phyloP scores from a whole-genome alignment of 2,888 invertebrate genomes.

The Limenitis camilla region DNA sequence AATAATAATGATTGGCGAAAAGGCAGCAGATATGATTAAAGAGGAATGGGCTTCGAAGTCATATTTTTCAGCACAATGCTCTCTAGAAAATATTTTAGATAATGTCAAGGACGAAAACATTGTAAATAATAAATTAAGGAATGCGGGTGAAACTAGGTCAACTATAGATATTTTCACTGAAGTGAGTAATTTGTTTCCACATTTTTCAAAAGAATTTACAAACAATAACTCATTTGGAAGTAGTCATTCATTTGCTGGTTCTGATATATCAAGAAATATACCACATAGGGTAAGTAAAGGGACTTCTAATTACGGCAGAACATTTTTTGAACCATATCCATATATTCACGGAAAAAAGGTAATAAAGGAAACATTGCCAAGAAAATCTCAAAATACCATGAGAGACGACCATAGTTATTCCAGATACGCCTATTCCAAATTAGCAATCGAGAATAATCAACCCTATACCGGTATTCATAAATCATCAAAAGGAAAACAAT shows the following conservation, averaged over 20 bases:
- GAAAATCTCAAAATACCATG: constrained; percentile 18
- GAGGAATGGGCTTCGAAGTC: constrained; percentile 74
- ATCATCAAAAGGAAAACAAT: no score
- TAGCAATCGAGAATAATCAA: no score
- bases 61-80: constrained; percentile 1
- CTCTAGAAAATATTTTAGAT: neutral
- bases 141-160: neutral
- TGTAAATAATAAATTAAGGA: constrained; percentile 4
- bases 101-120: neutral
- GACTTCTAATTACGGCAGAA: no score
- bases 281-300: no score
- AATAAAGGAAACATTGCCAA: neutral
- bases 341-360: neutral
- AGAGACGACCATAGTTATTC: no score
- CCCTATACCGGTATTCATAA: no score
- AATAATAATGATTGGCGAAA: constrained; percentile 88
- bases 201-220: neutral
- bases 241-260: no score
- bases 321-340: constrained; percentile 1
- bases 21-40: constrained; percentile 87
- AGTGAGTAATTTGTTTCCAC: constrained; percentile 43
- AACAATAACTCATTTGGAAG: no score
- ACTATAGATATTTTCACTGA: constrained; percentile 49
- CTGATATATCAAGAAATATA: no score
- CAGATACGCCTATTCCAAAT: no score